Evolutionary conservation across 2,113 vertebrate genomes (phyloP).

Genomic region (Hippolais icterina): DNA sequence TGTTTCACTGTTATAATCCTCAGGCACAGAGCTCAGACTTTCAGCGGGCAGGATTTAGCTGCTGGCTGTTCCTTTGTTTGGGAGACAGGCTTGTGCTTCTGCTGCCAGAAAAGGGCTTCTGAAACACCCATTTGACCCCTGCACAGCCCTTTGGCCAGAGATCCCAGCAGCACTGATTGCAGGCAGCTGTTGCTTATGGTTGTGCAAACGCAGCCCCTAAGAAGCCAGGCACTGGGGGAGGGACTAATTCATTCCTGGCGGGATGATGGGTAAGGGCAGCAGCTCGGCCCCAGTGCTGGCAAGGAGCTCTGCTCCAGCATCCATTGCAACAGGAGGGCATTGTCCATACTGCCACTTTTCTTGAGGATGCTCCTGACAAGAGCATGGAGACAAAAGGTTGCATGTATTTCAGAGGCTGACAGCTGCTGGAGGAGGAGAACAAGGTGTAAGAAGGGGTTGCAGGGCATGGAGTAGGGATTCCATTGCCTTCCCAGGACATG

Average conservation of each 20-base stretch:
- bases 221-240: rapidly evolving
- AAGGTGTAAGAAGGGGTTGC: background rate
- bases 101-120: background rate
- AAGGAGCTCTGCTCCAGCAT: background rate
- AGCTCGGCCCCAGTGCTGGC: background rate
- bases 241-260: background rate
- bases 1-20: background rate
- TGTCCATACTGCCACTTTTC: background rate
- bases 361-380: background rate
- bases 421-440: background rate
- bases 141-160: background rate
- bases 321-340: background rate
- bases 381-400: background rate
- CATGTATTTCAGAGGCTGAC: background rate
- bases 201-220: background rate
- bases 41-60: background rate
- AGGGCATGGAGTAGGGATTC: background rate
- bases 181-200: background rate
- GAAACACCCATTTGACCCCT: rapidly evolving
- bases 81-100: background rate
- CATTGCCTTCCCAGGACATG: background rate
- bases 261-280: background rate
- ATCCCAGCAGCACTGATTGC: background rate
- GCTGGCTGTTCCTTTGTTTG: background rate
- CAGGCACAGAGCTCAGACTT: background rate